phyloP scores from a whole-genome alignment of 2,888 invertebrate species.

The Trichacis sp. region DNA sequence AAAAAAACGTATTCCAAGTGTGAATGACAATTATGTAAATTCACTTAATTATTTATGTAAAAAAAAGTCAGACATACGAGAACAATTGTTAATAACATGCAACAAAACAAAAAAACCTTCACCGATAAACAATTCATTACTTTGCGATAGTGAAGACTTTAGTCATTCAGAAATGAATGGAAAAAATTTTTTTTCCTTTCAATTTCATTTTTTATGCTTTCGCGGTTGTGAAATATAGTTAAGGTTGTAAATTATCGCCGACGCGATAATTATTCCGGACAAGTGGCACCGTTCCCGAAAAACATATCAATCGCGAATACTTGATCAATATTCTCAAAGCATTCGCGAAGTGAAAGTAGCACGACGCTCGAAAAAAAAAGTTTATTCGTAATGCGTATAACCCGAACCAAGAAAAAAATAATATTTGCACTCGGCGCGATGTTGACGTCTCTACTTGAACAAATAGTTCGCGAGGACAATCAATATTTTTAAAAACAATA shows the following conservation, averaged over 20 bases:
- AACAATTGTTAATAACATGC: not conserved
- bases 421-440: not conserved
- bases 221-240: no score
- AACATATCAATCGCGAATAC: not conserved
- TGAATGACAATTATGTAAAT: not conserved
- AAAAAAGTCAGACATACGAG: not conserved
- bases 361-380: not conserved
- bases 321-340: not conserved
- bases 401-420: not conserved
- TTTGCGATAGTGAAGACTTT: no score
- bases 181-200: not conserved
- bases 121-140: no score
- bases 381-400: not conserved
- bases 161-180: not conserved
- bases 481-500: not conserved
- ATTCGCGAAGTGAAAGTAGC: not conserved
- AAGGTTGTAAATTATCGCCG: no score
- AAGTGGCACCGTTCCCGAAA: constrained; percentile 6
- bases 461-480: not conserved
- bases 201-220: no score
- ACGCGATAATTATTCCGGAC: constrained; percentile 4
- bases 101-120: not conserved
- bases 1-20: no score
- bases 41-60: not conserved
- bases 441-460: not conserved